Evolutionary conservation across 2,797 vertebrate genomes (phyloP), one percentile per base, ranked within the genome.

Genomic region (Taeniopygia guttata): DNA sequence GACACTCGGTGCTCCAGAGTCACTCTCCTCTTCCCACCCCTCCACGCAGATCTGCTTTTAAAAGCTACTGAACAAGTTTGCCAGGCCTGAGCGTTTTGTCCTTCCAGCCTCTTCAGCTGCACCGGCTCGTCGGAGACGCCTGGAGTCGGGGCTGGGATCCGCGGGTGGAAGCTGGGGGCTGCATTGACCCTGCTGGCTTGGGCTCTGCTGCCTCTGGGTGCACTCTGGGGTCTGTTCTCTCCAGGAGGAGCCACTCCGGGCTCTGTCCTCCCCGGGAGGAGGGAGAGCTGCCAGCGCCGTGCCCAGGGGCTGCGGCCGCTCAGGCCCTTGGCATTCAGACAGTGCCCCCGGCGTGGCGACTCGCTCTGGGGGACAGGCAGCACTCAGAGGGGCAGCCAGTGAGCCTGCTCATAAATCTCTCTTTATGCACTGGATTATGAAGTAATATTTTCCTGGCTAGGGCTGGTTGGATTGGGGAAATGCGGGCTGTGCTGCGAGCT

Each of bases 361-460:
- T 52, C 0, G 10, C 58, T 67, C 48, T 13, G 4, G 36, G 8
- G 3, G 63, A 55, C 43, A 81, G 84, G 75, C 86, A 84, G 67
- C 9, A 9, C 55, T 76, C 68, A 34, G 89, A 87, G 87, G 91
- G 89, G 84, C 82, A 81, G 94, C 87, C 89, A 76, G n/a, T 3
- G 18, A 90, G 91, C 70, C 34, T 49, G 58, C 5, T n/a, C 63
- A 51, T 93, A 94, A 93, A 88, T 95, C 90, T 88, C 59, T 66
- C 93, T 90, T 81, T 88, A 63, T 83, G 30, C 66, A 85, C 48
- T 52, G 32, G 55, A 63, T 90, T 81, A 63, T 93, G 94, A 87
- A 95, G 93, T 94, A 59, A 93, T 95, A 76, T 91, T 96, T 97
- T 96, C 95, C 94, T 96, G 96, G 91, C 94, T 4, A 36, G 67